Base-by-base conservation (phyloP, 2,113 vertebrate species). In the Poecilia latipinna region DNA sequence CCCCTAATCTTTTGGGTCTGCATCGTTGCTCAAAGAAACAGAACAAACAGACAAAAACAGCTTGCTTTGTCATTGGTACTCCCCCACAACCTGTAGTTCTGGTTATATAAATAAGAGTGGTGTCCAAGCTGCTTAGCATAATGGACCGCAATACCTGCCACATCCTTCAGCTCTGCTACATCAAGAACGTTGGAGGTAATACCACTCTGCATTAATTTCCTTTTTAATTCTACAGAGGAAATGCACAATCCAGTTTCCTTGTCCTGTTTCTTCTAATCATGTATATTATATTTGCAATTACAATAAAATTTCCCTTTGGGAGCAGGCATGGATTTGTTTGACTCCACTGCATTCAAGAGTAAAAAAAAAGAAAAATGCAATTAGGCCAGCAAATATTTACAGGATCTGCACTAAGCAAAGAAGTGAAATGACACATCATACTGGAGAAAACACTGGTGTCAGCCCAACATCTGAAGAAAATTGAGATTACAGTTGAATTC, bases 401-500 rank as follows among this genome's bases (percentile, higher is more conserved):
- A 17, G 31, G 6, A 42, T 17, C 22, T 39, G 4, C 29, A 63
- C 6, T 2, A 19, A 4, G 54, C 29, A 44, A 26, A 33, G 28
- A 44, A 61, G 19, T 12, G 44, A 61, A 65, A 31, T 29, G 4
- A 31, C 4, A 22, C 65, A 75, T 74, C 17, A 19, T 68, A 62
- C 15, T 29, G 4, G 13, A 71, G 31, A 60, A 48, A 60, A n/a
- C 17, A 44, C 13, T 67, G 17, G 62, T 19, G 22, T 74, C 65
- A 39, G 37, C 19, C 61, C 22, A n/a, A 61, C n/a, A 80, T 76
- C 51, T 74, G 32, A 72, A 33, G 44, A 69, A 32, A 60, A 72
- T 44, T 68, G 65, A 76, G 80, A 82, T 88, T 78, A 64, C 61
- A 78, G 32, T 64, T 12, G 31, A 80, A 78, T 72, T 84, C 72